phyloP scores from a whole-genome alignment of 2,888 invertebrate species.

The Rhagonycha fulva region DNA sequence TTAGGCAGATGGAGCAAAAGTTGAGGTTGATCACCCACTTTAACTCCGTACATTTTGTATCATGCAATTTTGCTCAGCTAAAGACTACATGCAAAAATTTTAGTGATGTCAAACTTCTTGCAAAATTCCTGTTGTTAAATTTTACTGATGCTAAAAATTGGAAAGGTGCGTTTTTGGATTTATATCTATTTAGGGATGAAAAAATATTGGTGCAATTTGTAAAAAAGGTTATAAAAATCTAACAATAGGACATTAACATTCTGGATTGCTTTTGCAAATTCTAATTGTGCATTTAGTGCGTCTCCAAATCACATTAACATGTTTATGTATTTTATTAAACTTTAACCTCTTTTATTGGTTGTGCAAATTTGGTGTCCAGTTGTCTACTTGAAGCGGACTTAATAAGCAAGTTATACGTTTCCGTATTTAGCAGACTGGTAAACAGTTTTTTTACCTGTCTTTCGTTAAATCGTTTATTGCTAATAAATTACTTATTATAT shows the following conservation, averaged over 20 bases:
- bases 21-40: neutral
- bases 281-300: neutral
- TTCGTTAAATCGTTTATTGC: slow-evolving; percentile 32
- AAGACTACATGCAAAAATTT: neutral
- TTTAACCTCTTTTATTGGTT: slow-evolving; percentile 20
- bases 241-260: neutral
- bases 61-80: neutral
- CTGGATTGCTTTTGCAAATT: neutral
- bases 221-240: neutral
- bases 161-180: too few species aligned
- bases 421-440: slow-evolving; percentile 27
- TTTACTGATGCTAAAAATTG: neutral
- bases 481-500: slow-evolving; percentile 33
- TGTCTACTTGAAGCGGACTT: slow-evolving; percentile 23
- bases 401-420: slow-evolving; percentile 22
- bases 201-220: neutral
- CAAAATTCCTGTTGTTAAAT: too few species aligned
- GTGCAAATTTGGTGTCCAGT: slow-evolving; percentile 17
- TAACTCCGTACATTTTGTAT: neutral
- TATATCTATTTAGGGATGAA: neutral
- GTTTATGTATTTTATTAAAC: slow-evolving; percentile 25
- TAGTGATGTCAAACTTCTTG: neutral
- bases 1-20: neutral
- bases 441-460: slow-evolving; percentile 30
- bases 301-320: neutral